Conservation (phyloP, 2,113 vertebrate genomes). For the Corythoichthys intestinalis region DNA sequence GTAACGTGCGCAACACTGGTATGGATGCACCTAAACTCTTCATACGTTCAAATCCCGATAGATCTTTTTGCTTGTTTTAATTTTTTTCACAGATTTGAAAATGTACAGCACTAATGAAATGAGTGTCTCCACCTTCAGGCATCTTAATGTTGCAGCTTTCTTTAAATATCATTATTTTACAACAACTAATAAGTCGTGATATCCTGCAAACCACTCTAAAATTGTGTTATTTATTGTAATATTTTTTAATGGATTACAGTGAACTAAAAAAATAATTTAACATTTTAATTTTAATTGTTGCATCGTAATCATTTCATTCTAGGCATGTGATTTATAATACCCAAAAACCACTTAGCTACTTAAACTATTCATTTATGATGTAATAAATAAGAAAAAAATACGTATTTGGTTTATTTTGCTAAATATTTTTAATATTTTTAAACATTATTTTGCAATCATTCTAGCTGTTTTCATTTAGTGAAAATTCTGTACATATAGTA, state of each 20-base stretch:
- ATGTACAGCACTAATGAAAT: neutral
- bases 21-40: neutral
- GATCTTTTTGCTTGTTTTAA: conserved; percentile 3
- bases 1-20: too few species aligned
- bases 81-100: neutral
- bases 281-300: too few species aligned
- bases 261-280: too few species aligned
- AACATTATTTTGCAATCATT: neutral
- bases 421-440: neutral
- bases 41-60: conserved; percentile 3
- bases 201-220: too few species aligned
- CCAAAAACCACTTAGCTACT: too few species aligned
- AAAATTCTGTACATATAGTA: too few species aligned
- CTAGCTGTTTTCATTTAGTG: neutral
- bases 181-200: too few species aligned
- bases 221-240: neutral
- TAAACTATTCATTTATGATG: neutral
- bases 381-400: neutral
- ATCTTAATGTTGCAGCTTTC: neutral
- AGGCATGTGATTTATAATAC: too few species aligned
- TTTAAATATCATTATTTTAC: neutral
- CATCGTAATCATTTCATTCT: too few species aligned
- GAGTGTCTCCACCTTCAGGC: neutral
- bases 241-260: too few species aligned
- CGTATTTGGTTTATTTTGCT: too few species aligned